phyloP scores from a whole-genome alignment of 2,113 vertebrate genomes.

The Austrofundulus limnaeus region DNA sequence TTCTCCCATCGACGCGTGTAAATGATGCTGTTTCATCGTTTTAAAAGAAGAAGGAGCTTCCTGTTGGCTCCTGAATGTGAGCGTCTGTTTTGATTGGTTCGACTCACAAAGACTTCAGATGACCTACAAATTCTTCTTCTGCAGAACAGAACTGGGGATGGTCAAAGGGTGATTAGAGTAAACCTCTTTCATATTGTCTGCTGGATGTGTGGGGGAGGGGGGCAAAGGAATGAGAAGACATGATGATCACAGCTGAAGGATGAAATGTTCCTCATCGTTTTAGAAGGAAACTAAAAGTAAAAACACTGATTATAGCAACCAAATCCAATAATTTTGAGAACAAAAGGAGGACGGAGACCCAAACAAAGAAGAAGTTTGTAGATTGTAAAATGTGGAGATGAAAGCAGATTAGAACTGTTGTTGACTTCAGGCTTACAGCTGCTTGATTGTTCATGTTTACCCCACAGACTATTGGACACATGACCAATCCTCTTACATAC shows the following conservation, averaged over 20 bases:
- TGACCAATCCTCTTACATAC: constrained; percentile 66
- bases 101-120: constrained; percentile 35
- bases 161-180: constrained; percentile 48
- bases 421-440: constrained; percentile 56
- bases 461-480: constrained; percentile 37
- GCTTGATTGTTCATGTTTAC: constrained; percentile 63
- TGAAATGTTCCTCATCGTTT: not conserved
- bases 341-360: not conserved
- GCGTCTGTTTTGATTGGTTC: constrained; percentile 6
- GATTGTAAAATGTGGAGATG: constrained; percentile 28
- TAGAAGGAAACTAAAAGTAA: no score
- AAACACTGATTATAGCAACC: no score
- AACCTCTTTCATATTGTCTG: constrained; percentile 45
- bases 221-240: constrained; percentile 6
- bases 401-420: constrained; percentile 56
- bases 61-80: constrained; percentile 4
- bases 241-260: not conserved
- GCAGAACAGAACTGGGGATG: constrained; percentile 30
- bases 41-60: not conserved
- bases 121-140: constrained; percentile 58
- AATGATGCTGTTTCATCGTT: constrained; percentile 3
- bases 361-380: not conserved
- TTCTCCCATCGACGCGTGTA: not conserved
- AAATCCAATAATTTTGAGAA: no score
- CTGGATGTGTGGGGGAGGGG: constrained; percentile 1